A percentile compares a stretch with the other conserved stretches of the same genome.
Conservation (phyloP, 1,140 invertebrate genomes). For the Planococcus citri region DNA sequence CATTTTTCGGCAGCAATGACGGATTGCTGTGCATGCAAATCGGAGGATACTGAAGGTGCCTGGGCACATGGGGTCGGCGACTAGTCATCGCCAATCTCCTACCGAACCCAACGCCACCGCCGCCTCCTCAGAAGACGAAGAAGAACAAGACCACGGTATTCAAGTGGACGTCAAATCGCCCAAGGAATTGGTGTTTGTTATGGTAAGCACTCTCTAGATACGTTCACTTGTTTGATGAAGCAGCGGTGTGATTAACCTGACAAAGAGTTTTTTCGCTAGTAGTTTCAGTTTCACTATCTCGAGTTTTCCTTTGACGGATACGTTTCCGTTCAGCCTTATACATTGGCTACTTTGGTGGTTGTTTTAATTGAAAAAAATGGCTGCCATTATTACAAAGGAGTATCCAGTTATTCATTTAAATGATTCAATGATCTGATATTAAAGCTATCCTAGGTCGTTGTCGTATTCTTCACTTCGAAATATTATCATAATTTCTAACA, state of each 20-base stretch:
- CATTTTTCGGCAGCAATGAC: slow-evolving; percentile 18
- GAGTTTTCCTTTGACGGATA: no score
- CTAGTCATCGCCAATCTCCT: slow-evolving; percentile 8
- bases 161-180: slow-evolving; percentile 2
- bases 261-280: neutral
- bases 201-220: slow-evolving; percentile 9
- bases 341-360: no score
- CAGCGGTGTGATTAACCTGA: neutral
- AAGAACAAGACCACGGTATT: neutral
- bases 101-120: neutral
- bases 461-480: neutral
- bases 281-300: no score
- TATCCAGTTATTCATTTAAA: neutral
- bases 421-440: neutral
- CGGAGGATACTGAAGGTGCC: slow-evolving; percentile 17
- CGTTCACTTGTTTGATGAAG: neutral
- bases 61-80: slow-evolving; percentile 19
- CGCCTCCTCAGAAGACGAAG: slow-evolving; percentile 5
- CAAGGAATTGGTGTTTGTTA: slow-evolving; percentile 12
- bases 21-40: slow-evolving; percentile 11
- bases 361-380: neutral
- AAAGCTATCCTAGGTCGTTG: neutral
- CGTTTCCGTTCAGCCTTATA: no score
- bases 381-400: neutral
- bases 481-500: no score